These are phyloP conservation scores for Drosophila rellima DNA, from an alignment of 2,888 invertebrate species.

Conservation along the genomic window DNA sequence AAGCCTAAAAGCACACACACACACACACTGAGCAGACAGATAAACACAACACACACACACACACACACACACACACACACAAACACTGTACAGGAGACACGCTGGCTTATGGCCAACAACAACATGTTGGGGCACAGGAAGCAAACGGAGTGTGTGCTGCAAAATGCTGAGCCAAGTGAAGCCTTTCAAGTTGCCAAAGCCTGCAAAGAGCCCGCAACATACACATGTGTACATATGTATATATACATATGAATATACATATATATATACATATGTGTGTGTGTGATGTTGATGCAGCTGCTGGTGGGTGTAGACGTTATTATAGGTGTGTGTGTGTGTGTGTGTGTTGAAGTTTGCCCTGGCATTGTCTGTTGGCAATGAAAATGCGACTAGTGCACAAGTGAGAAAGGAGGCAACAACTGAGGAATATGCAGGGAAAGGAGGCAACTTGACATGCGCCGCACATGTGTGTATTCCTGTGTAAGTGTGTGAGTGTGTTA, in stretches of 20 bases:
- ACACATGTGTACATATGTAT: not conserved
- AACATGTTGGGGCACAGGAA: constrained; percentile 33
- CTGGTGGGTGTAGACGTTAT: constrained; percentile 44
- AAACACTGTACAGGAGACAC: constrained; percentile 35
- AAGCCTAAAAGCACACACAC: constrained; percentile 76
- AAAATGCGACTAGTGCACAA: constrained; percentile 60
- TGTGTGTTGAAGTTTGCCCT: constrained; percentile 62
- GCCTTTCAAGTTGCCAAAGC: constrained; percentile 82
- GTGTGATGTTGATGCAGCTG: constrained; percentile 44
- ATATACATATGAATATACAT: constrained; percentile 11
- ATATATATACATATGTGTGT: constrained; percentile 19
- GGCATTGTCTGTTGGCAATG: constrained; percentile 83
- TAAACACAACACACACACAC: constrained; percentile 60
- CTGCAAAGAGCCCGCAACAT: constrained; percentile 53
- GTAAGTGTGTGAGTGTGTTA: constrained; percentile 7
- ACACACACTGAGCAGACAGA: constrained; percentile 45
- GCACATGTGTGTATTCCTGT: constrained; percentile 2
- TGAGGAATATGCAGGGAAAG: not conserved
- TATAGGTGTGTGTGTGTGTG: constrained; percentile 14
- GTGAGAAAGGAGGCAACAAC: not conserved
- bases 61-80: constrained; percentile 42
- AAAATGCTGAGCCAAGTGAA: constrained; percentile 73
- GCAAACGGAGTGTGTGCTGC: constrained; percentile 20
- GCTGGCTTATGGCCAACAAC: constrained; percentile 49
- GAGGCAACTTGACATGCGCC: constrained; percentile 63